phyloP scores from a whole-genome alignment of 2,888 invertebrate genomes.

The Megaustenia siamemsis region DNA sequence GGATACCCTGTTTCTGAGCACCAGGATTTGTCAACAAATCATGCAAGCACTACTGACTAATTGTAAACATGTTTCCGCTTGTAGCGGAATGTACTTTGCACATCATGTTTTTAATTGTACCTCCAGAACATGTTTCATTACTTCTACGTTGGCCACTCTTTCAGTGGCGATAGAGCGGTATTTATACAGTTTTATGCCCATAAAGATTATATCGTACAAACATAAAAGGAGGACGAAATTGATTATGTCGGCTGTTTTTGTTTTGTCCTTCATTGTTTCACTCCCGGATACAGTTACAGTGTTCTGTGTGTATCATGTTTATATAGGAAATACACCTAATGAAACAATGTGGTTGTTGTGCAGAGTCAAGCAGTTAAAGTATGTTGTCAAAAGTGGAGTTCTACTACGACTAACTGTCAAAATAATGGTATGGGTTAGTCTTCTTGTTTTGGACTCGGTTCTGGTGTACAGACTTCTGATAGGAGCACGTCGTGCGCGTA shows the following conservation, averaged over 20 bases:
- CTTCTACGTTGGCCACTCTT: conserved; percentile 26
- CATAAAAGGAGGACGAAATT: conserved; percentile 8
- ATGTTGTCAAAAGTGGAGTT: background rate
- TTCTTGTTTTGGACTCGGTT: conserved; percentile 31
- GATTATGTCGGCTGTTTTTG: background rate
- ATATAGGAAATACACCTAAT: background rate
- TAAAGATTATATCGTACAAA: conserved; percentile 14
- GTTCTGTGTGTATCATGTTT: conserved; percentile 12
- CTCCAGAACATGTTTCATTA: conserved; percentile 30
- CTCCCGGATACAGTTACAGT: conserved; percentile 15
- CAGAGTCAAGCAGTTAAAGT: background rate
- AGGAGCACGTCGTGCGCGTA: conserved; percentile 18
- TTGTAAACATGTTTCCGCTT: background rate
- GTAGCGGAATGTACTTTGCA: background rate
- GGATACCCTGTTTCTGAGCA: conserved; percentile 17
- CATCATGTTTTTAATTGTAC: background rate
- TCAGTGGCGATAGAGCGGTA: conserved; percentile 25
- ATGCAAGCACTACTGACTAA: background rate
- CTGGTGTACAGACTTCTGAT: conserved; percentile 20
- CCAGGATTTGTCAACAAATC: conserved; percentile 20
- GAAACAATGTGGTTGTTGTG: background rate
- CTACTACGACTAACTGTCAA: conserved; percentile 18
- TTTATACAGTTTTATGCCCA: conserved; percentile 8
- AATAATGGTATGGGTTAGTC: conserved; percentile 14
- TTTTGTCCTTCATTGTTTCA: background rate